Evolutionary conservation across 2,888 invertebrate genomes (phyloP), one percentile per base, ranked within the genome.

Genomic region (Brachyopa scutellaris): DNA sequence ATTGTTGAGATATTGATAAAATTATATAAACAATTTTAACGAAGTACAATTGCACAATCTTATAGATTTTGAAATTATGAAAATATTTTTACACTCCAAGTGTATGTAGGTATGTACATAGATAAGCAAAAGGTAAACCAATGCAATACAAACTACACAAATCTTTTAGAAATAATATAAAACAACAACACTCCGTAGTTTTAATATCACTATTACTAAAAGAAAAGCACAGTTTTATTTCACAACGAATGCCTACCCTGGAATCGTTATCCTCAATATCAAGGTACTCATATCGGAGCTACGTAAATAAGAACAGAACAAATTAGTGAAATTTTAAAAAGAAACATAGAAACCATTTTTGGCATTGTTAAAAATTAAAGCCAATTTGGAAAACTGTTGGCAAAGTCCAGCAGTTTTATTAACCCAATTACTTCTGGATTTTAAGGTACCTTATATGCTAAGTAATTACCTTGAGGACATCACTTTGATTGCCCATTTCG

Each of bases 401-500:
- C n/a, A n/a, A n/a, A n/a, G n/a, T n/a, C n/a, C n/a, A n/a, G n/a
- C n/a, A n/a, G n/a, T n/a, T n/a, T n/a, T n/a, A n/a, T n/a, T n/a
- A n/a, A n/a, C n/a, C n/a, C n/a, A n/a, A n/a, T n/a, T n/a, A n/a
- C n/a, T n/a, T n/a, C n/a, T n/a, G n/a, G n/a, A n/a, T n/a, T n/a
- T n/a, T n/a, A n/a, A n/a, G n/a, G n/a, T n/a, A n/a, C n/a, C n/a
- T n/a, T 5, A 9, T 3, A 15, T 5, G 1, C 21, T n/a, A 47
- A 13, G 9, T 42, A 67, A 77, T 93, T 92, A 96, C 96, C 94
- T 95, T 95, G 85, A 95, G 91, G 84, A 93, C 90, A 87, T 96
- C 96, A 82, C 97, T 96, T 88, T 95, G 95, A 86, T 94, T 94
- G 87, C 88, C 92, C 85, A 95, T 91, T 89, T 94, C 95, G 88